Conservation (phyloP, 2,888 invertebrate species). For the Trilocha varians region DNA sequence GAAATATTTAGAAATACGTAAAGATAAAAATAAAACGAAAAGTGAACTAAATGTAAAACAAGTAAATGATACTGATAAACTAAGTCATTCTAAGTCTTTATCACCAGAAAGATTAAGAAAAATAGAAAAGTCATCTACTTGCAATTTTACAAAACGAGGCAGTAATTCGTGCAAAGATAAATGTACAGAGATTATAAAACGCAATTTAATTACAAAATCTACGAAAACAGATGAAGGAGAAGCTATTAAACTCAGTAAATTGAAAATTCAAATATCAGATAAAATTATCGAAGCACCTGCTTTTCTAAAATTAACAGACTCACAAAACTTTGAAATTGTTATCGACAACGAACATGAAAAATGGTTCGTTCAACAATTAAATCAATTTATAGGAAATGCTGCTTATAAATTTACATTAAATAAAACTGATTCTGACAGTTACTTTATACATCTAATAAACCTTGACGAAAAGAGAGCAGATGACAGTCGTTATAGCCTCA, state of each 20-base stretch:
- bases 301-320: slow-evolving; percentile 32
- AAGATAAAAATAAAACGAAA: background rate
- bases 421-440: slow-evolving; percentile 31
- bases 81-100: background rate
- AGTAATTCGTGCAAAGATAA: slow-evolving; percentile 12
- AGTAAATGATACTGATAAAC: background rate
- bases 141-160: background rate
- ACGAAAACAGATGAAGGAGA: background rate
- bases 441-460: slow-evolving; percentile 27
- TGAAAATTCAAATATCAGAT: slow-evolving; percentile 24
- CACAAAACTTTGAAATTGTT: slow-evolving; percentile 35
- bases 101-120: background rate
- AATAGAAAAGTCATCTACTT: background rate
- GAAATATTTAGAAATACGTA: slow-evolving; percentile 17
- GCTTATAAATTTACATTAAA: slow-evolving; percentile 25
- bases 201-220: background rate
- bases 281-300: slow-evolving; percentile 21
- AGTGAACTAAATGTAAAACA: background rate
- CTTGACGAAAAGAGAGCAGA: slow-evolving; percentile 19
- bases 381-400: slow-evolving; percentile 19
- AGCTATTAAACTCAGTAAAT: slow-evolving; percentile 8
- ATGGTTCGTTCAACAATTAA: slow-evolving; percentile 22
- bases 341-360: slow-evolving; percentile 52
- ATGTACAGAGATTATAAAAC: background rate
- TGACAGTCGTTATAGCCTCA: slow-evolving; percentile 2